phyloP scores from a whole-genome alignment of 2,888 invertebrate species.

The Acanthosepion lycidas region DNA sequence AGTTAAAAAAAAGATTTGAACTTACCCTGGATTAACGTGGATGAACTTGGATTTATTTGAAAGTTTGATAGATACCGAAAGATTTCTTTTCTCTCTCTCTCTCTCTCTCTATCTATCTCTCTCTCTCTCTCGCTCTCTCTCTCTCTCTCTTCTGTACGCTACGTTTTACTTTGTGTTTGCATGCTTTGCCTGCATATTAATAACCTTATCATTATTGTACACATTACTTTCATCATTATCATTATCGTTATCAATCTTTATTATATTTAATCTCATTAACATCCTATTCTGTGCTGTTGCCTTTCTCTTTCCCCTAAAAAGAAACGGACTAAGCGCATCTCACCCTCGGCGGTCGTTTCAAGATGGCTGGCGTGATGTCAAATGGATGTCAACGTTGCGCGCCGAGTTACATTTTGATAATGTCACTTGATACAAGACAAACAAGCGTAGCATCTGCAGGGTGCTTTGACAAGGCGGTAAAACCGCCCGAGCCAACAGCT shows the following conservation, averaged over 20 bases:
- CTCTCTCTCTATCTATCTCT: too few species aligned
- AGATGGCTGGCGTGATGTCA: background rate
- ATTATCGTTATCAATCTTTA: background rate
- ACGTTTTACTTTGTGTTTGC: too few species aligned
- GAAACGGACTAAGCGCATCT: background rate
- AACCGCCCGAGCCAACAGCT: background rate
- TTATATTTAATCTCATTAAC: background rate
- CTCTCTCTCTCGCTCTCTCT: too few species aligned
- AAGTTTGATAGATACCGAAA: too few species aligned
- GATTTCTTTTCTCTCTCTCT: too few species aligned
- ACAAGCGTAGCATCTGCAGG: conserved; percentile 12
- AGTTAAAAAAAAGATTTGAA: too few species aligned
- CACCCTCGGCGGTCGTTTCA: background rate
- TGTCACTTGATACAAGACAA: background rate
- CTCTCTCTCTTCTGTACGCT: too few species aligned
- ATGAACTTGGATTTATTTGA: too few species aligned
- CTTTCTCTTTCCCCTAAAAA: background rate
- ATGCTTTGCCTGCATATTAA: background rate
- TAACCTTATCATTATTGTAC: background rate
- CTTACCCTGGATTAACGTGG: too few species aligned
- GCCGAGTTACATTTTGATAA: conserved; percentile 33
- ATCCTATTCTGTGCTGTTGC: background rate
- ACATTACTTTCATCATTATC: background rate
- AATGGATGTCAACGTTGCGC: conserved; percentile 4
- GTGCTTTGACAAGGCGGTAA: background rate